These are phyloP conservation scores for Tangara arthus DNA, from an alignment of 2,797 vertebrate species.

Conservation along the genomic window DNA sequence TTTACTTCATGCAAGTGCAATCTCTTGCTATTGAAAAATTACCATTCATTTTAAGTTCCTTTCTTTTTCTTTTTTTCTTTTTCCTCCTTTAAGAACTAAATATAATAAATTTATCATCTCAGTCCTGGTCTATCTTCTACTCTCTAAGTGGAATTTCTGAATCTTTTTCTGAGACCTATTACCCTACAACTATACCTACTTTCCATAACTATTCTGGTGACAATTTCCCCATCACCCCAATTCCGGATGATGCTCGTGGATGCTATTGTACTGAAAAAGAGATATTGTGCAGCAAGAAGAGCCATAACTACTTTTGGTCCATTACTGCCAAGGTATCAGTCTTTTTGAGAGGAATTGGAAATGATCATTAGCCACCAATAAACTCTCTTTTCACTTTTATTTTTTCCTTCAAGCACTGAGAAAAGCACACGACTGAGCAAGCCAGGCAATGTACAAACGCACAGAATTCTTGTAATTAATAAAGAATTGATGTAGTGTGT, in stretches of 20 bases:
- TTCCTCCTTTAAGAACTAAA: not conserved
- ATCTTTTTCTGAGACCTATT: not conserved
- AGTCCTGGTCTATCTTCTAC: not conserved
- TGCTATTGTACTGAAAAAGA: not conserved
- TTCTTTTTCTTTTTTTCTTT: not conserved
- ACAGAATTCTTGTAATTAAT: not conserved
- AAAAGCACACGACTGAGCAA: not conserved
- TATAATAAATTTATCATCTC: not conserved
- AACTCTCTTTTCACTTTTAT: not conserved
- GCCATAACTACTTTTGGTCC: not conserved
- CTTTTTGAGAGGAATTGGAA: not conserved
- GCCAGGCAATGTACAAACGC: rapidly evolving
- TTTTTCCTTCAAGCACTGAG: not conserved
- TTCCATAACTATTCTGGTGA: not conserved
- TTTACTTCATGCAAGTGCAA: not conserved
- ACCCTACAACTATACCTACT: not conserved
- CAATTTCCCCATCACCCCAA: not conserved
- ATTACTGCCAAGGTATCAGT: not conserved
- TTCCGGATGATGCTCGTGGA: not conserved
- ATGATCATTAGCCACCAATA: not conserved
- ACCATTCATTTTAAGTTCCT: not conserved
- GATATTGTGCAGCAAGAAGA: not conserved
- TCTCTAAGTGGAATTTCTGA: not conserved
- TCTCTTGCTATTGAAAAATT: not conserved
- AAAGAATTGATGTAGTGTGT: not conserved